Percentiles rank a stretch among this genome's conserved stretches.
Conservation (phyloP, 1,140 invertebrate species). For the Cydia pomonella region DNA sequence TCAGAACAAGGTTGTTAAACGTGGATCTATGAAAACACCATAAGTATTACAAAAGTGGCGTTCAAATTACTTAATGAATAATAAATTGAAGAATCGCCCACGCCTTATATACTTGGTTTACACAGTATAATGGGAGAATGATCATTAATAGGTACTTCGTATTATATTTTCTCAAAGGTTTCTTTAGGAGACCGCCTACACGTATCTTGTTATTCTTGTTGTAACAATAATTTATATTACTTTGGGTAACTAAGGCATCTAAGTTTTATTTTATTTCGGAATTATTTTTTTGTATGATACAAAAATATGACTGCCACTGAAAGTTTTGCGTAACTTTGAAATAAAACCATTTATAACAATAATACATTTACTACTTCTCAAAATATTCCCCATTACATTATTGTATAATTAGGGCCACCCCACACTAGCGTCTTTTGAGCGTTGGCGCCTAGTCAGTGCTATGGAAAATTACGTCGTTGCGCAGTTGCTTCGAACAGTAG, state of each 20-base stretch:
- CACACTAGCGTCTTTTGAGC: no score
- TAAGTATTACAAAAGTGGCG: not conserved
- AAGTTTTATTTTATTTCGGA: not conserved
- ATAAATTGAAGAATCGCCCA: not conserved
- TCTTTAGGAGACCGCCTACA: not conserved
- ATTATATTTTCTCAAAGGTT: not conserved
- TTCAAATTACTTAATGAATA: not conserved
- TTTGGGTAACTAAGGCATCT: not conserved
- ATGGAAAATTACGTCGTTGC: no score
- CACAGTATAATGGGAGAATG: not conserved
- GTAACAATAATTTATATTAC: not conserved
- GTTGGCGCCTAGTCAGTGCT: no score
- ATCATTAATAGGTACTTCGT: not conserved
- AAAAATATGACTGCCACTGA: not conserved
- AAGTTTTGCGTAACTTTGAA: no score
- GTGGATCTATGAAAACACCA: not conserved
- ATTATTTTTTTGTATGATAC: no score
- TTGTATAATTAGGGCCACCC: no score
- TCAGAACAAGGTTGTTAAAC: no score
- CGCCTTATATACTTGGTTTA: not conserved
- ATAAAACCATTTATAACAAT: no score
- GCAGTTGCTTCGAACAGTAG: no score
- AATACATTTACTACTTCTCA: no score
- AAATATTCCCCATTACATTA: no score
- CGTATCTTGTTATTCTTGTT: not conserved